phyloP scores from a whole-genome alignment of 2,113 vertebrate species.

The Pangasianodon gigas region DNA sequence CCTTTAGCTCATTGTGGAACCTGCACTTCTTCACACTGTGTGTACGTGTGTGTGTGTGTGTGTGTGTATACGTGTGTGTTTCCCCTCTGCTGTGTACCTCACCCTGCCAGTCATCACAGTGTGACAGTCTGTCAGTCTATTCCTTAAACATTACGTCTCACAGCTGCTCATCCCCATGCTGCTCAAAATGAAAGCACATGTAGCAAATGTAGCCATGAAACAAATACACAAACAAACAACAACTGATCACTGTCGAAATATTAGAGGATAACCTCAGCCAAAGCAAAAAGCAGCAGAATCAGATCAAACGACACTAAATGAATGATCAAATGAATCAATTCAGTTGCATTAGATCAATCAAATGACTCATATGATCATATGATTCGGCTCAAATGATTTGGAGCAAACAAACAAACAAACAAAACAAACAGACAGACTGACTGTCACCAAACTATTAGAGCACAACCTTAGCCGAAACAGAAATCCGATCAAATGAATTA shows the following conservation, averaged over 20 bases:
- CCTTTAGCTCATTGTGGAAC: conserved; percentile 59
- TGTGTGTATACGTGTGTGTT: conserved; percentile 1
- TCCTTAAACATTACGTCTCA: conserved; percentile 43
- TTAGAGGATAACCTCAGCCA: not conserved
- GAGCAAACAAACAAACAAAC: not conserved
- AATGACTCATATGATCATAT: not conserved
- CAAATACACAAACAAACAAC: not conserved
- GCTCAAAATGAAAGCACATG: conserved; percentile 14
- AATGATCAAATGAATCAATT: not conserved
- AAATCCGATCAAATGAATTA: not conserved
- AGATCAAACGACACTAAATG: not conserved
- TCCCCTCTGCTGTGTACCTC: not conserved
- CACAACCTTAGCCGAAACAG: not conserved
- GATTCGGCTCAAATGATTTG: not conserved
- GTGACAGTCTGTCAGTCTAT: conserved; percentile 48
- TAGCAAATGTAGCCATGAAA: not conserved
- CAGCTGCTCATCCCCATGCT: conserved; percentile 28
- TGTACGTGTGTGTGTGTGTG: conserved; percentile 32
- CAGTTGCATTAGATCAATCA: not conserved
- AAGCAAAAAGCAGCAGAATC: not conserved
- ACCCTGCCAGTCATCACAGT: conserved; percentile 13
- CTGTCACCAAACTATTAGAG: not conserved
- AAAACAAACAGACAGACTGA: no score
- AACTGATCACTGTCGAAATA: not conserved
- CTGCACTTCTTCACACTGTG: conserved; percentile 36